Evolutionary conservation across 2,888 invertebrate species (phyloP), one percentile per base, ranked within the genome.

Genomic region (Melanophora roralis): DNA sequence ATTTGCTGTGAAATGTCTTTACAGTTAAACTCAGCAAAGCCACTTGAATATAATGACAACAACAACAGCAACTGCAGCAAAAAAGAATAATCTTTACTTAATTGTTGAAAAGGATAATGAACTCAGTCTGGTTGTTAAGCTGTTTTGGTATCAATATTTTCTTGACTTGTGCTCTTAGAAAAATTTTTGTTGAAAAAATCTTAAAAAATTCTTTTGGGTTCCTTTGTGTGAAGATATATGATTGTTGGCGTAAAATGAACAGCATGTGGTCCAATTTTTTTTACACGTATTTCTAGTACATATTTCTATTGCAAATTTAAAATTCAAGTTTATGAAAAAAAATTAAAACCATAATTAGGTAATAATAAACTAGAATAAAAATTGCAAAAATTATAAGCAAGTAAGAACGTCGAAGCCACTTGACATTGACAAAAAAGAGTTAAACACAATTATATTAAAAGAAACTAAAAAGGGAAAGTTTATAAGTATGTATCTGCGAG

Each of bases 231-330:
- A 65, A 51, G 40, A 65, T 49, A 38, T 62, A n/a, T 65, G 32
- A 68, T 38, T 34, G 71, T 72, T 72, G 53, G 53, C 45, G 72
- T 49, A 27, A 36, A 38, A 38, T 59, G 9, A 59, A 59, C 57
- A 69, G 55, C 68, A 68, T 45, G 68, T 12, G 45, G 45, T 47
- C 34, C 11, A 57, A 55, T 36, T 45, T 57, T 34, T 68, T 14
- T 68, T 55, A 32, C 55, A 68, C 45, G 57, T n/a, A n/a, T n/a
- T n/a, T n/a, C n/a, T n/a, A n/a, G n/a, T n/a, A n/a, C n/a, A 16
- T 38, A 53, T 43, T 67, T 67, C 34, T 67, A 40, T 36, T 21
- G 36, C 55, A 40, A 19, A 55, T 45, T 68, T n/a, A n/a, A n/a
- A n/a, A n/a, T n/a, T n/a, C n/a, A 43, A 40, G 21, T 19, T 38